Percentiles rank a stretch among this genome's conserved stretches.
Evolutionary conservation across 2,797 vertebrate species (phyloP).

Genomic region (Emys orbicularis): DNA sequence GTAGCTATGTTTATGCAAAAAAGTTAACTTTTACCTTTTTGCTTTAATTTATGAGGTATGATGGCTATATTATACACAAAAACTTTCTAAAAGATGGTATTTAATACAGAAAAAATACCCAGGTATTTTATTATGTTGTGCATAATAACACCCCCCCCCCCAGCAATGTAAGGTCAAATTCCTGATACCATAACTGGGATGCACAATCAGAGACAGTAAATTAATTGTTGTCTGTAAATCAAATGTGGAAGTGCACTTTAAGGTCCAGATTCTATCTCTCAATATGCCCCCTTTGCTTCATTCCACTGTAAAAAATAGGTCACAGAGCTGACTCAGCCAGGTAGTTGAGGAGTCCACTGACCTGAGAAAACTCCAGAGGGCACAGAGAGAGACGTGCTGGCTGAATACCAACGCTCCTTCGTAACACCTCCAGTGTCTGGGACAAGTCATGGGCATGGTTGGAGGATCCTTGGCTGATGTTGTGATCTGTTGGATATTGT

Average conservation of each 20-base stretch:
- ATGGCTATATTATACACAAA: constrained; percentile 42
- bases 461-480: neutral
- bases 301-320: neutral
- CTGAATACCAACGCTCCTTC: accelerated
- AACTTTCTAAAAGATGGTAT: neutral
- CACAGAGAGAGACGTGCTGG: neutral
- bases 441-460: neutral
- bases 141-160: neutral
- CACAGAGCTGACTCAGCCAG: neutral
- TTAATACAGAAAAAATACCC: constrained; percentile 37
- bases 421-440: too few relatives aligned
- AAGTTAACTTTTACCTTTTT: constrained; percentile 9
- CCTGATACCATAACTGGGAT: constrained; percentile 5
- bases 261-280: constrained; percentile 22
- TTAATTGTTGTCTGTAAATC: constrained; percentile 27
- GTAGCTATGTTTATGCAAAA: constrained; percentile 43
- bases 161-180: neutral
- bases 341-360: neutral
- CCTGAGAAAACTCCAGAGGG: neutral
- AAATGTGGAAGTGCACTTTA: constrained; percentile 27
- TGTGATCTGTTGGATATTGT: neutral
- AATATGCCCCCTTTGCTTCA: neutral
- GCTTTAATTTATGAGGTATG: constrained; percentile 25
- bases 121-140: constrained; percentile 32
- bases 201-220: constrained; percentile 39